Base-by-base conservation (phyloP, 1,140 invertebrate genomes). In the Meloidogyne hapla region DNA sequence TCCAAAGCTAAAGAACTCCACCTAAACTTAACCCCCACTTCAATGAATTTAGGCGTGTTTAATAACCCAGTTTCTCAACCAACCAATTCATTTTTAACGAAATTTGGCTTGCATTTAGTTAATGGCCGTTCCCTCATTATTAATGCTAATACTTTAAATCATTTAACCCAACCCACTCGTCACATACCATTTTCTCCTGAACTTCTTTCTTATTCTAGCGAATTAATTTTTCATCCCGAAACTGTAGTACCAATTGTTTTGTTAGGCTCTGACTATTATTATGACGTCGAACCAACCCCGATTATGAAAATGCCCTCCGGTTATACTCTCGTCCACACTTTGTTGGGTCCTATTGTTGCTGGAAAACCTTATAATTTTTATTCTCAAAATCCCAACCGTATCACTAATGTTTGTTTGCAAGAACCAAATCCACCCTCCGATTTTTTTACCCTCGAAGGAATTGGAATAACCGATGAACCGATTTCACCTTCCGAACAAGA, bases 361-460 rank as follows among this genome's bases (percentile, higher is more conserved):
- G 65, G 65, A 66, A 26, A 21, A 23, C 66, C 66, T 8, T 26
- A 38, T 68, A 18, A 18, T 68, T 68, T 42, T 42, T 42, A 0
- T 6, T 9, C 66, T 9, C 1, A 5, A n/a, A n/a, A 28, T 21
- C n/a, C n/a, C 3, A 66, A 26, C 2, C 64, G 21, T 23, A 68
- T 26, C 1, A 26, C 1, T 25, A 26, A 68, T 8, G 1, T 68
- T 9, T 68, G 0, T n/a, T n/a, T 1, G 18, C n/a, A 25, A 68
- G 9, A 68, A 6, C 6, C 23, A 6, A 8, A 6, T 26, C 66
- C 64, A 1, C 66, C 66, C 1, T 5, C n/a, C 21, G 66, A 68
- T 21, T 68, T 68, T 21, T 68, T 68, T 10, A 25, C 66, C 5
- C 9, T 68, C 0, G 66, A 68, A 68, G 66, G 66, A 8, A 25